Conservation (phyloP, 1,140 invertebrate genomes). For the Drosophila elegans region DNA sequence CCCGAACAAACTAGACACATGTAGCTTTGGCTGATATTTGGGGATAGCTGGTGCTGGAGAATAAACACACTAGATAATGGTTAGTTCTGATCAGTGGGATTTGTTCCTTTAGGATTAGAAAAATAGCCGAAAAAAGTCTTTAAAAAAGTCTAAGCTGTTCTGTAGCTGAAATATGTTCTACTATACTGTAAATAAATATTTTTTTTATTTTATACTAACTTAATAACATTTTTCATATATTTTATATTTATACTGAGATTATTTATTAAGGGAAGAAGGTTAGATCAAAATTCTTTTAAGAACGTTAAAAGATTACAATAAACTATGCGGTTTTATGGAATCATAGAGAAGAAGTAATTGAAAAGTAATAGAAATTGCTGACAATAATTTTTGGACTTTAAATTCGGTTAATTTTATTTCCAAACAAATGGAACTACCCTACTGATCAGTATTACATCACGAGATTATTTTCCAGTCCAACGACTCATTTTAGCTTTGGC, state of each 20-base stretch:
- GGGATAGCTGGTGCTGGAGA: slow-evolving; percentile 16
- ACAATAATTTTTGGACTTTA: no score
- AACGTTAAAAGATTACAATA: no score
- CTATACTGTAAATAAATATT: not conserved
- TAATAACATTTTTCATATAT: not conserved
- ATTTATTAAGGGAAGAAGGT: not conserved
- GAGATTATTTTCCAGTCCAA: not conserved
- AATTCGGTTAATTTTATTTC: not conserved
- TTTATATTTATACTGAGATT: not conserved
- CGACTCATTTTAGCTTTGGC: slow-evolving; percentile 1
- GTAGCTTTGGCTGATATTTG: slow-evolving; percentile 30
- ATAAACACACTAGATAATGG: not conserved
- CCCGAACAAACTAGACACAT: slow-evolving; percentile 57
- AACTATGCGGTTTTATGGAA: no score
- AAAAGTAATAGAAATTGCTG: no score
- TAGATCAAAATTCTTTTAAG: no score
- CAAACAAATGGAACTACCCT: not conserved
- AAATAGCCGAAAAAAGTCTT: not conserved
- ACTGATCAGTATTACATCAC: not conserved
- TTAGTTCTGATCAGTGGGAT: slow-evolving; percentile 9
- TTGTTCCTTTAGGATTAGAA: not conserved
- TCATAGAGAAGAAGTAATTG: no score
- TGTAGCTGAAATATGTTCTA: no score
- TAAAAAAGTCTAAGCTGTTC: not conserved
- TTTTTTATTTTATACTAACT: not conserved